A percentile compares a stretch with the other conserved stretches of the same genome.
Conservation (phyloP, 2,113 vertebrate genomes). For the Cnemophilus loriae region DNA sequence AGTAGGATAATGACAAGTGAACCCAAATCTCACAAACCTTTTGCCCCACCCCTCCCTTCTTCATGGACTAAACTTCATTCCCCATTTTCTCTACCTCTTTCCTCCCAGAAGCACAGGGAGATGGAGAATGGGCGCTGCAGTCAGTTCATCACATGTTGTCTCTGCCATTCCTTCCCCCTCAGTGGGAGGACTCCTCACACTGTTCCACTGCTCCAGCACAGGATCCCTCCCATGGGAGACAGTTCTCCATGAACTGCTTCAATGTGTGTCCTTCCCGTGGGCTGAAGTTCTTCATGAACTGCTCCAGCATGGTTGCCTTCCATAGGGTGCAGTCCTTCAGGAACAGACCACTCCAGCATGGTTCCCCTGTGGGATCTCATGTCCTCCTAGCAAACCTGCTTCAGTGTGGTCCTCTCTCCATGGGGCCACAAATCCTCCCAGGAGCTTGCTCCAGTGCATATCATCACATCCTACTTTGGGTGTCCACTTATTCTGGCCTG, state of each 20-base stretch:
- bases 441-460: neutral
- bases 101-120: neutral
- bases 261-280: accelerated
- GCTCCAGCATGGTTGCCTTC: neutral
- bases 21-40: neutral
- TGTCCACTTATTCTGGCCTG: neutral
- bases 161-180: neutral
- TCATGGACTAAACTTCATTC: neutral
- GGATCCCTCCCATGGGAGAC: neutral
- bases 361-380: neutral
- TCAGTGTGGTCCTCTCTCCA: neutral
- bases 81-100: neutral
- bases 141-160: neutral
- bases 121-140: too few relatives aligned
- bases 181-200: neutral
- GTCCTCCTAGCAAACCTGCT: neutral
- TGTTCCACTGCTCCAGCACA: neutral
- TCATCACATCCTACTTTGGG: too few relatives aligned
- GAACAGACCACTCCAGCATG: neutral
- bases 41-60: neutral
- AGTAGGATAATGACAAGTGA: neutral
- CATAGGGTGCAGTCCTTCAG: neutral
- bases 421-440: accelerated
- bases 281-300: neutral
- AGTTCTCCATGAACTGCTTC: neutral